These are phyloP conservation scores for Torymus auratus DNA, from an alignment of 2,888 invertebrate species.

Conservation along the genomic window DNA sequence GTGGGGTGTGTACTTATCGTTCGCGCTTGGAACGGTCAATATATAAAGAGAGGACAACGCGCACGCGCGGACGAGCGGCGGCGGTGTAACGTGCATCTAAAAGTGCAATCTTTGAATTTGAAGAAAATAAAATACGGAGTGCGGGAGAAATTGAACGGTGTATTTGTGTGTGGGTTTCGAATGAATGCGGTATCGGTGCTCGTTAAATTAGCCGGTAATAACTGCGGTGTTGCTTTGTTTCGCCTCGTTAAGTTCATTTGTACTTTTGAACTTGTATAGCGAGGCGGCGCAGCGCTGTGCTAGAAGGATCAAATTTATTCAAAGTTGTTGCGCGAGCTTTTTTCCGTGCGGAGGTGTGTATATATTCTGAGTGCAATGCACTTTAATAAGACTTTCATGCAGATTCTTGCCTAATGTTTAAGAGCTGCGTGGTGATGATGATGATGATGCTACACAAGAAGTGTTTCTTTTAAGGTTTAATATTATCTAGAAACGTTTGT, in stretches of 20 bases:
- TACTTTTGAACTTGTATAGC: conserved; percentile 5
- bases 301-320: conserved; percentile 27
- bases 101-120: conserved; percentile 16
- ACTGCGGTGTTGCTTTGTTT: background rate
- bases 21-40: no score
- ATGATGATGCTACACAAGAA: no score
- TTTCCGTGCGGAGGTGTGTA: background rate
- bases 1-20: no score
- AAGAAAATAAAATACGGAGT: background rate
- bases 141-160: background rate
- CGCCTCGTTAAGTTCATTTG: conserved; percentile 32
- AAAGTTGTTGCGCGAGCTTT: conserved; percentile 8
- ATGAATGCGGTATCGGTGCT: no score
- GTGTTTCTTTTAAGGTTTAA: no score
- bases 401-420: background rate
- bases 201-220: no score
- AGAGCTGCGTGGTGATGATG: no score
- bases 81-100: background rate
- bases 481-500: no score
- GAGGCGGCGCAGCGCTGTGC: background rate
- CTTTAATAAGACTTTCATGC: conserved; percentile 35
- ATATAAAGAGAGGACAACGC: no score
- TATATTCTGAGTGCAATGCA: background rate
- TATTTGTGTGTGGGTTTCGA: no score
- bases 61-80: no score